Evolutionary conservation across 2,113 vertebrate genomes (phyloP), one percentile per base, ranked within the genome.

Genomic region (Arothron firmamentum): DNA sequence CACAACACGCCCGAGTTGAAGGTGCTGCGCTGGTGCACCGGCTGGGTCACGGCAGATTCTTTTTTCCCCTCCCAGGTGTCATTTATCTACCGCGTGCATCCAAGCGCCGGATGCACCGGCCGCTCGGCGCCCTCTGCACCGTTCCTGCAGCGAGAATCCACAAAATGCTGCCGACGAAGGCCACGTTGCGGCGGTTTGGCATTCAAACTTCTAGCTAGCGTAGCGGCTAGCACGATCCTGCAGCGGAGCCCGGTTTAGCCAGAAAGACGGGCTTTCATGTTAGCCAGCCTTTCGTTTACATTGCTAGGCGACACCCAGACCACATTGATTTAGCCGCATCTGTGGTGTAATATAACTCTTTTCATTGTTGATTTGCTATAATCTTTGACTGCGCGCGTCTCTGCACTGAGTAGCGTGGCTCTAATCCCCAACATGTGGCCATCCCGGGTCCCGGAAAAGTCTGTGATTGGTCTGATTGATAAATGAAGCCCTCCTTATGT

Each of bases 1-100:
- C 93, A 93, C 95, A 92, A 95, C 93, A 94, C 94, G 92, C 93
- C 93, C 92, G 81, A 88, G 92, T 89, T 93, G 94, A 94, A 91
- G 92, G 91, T 91, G 92, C 94, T 56, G 16, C 56, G 65, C 72
- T 72, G 38, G 62, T 67, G 48, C 20, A 48, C 59, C 57, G 75
- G 41, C 56, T 74, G 75, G 45, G 59, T 67, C 59, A 58, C 55
- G 56, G 74, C 74, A 68, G 23, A 74, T 46, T 64, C 75, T 28
- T 28, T 28, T 28, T 5, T 28, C 25, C 6, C 25, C 25, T 28
- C 25, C 6, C 25, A 5, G 25, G 2, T 28, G 2, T 28, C 6
- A 28, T 28, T 28, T 28, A 28, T 28, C 3, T 7, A 28, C 25
- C 25, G 25, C 25, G 1, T 28, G 25, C 25, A 28, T 28, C 25